Base-by-base conservation (phyloP, 2,113 vertebrate genomes). In the Anolis sagrei region DNA sequence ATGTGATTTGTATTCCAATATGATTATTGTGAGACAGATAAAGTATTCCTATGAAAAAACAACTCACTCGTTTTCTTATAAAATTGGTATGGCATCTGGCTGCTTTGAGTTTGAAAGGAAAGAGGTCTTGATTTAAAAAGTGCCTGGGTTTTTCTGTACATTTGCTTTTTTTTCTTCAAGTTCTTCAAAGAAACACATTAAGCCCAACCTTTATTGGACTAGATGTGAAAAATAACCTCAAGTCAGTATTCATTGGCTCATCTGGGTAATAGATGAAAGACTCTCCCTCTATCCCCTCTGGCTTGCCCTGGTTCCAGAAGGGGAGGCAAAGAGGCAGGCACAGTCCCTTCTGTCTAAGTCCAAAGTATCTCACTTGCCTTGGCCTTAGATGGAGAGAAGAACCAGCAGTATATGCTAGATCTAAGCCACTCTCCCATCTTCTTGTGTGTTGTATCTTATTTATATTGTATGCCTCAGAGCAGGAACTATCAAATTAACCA, bases 61-160 rank as follows among this genome's bases (percentile, higher is more conserved):
- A 29, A 49, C 36, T n/a, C 44, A n/a, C 66, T 81, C 44, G 34
- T 51, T 70, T 90, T 70, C 23, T 86, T 16, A 81, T 54, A 82
- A 90, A 13, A 0, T 0, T 62, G 18, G 3, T 81, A 87, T 3
- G 32, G 74, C 48, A 49, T 86, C 76, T 84, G 36, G 58, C 0
- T 81, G 25, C 54, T 51, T n/a, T 9, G 81, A 29, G 64, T 25
- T 29, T 8, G 9, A 9, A 6, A 68, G 25, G 64, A 9, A 29
- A 29, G 64, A 29, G 25, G 13, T 3, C 76, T 54, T 84, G 32
- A 77, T 49, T 51, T 54, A 23, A 84, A 86, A 90, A 62, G 39
- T 87, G 54, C 73, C 84, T 19, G 64, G 64, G 66, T 69, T 89
- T 32, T 89, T 76, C n/a, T n/a, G 78, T 51, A 69, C 51, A 3